phyloP scores from a whole-genome alignment of 2,888 invertebrate genomes.

The Rotaria magnacalcarata region DNA sequence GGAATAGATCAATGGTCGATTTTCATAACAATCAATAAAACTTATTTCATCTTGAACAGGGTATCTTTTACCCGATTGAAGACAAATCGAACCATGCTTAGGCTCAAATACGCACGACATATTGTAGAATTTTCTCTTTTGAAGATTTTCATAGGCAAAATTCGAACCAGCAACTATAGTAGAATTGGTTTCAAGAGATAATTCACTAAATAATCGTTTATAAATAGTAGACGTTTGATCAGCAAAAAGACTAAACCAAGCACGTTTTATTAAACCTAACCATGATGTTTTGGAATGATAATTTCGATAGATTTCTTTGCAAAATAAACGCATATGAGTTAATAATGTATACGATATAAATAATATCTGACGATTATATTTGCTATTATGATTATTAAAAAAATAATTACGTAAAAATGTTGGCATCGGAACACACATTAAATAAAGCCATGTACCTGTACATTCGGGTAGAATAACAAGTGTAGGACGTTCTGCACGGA shows the following conservation, averaged over 20 bases:
- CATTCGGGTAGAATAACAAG: conserved; percentile 16
- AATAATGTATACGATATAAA: background rate
- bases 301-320: background rate
- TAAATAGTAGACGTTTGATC: background rate
- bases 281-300: background rate
- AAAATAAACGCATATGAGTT: background rate
- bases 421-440: conserved; percentile 4
- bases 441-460: conserved; percentile 9
- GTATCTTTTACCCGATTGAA: conserved; percentile 12
- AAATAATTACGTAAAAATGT: background rate
- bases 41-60: background rate
- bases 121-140: background rate
- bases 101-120: conserved; percentile 12
- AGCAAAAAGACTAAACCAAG: conserved; percentile 11
- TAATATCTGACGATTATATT: background rate
- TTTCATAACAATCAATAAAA: conserved; percentile 1
- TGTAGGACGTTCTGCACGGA: background rate
- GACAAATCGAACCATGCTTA: background rate
- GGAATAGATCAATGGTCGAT: background rate
- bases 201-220: conserved; percentile 22
- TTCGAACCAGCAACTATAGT: conserved; percentile 16
- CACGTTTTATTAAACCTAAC: background rate
- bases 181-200: background rate
- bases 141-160: background rate
- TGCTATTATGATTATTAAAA: background rate